Evolutionary conservation across 2,888 invertebrate species (phyloP).

Genomic region (Lamellibrachia satsuma): DNA sequence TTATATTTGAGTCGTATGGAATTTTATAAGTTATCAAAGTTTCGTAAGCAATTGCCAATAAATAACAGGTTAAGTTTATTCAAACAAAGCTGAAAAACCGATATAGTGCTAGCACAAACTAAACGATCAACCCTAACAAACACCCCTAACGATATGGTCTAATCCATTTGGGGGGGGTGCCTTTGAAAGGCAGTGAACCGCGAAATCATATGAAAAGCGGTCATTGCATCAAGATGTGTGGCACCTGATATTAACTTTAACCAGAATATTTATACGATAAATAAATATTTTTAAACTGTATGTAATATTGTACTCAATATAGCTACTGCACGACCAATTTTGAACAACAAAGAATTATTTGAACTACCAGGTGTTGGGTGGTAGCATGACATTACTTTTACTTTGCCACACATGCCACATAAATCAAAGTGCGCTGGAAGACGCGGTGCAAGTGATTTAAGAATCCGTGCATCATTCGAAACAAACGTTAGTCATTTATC

Average conservation of each 20-base stretch:
- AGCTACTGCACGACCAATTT: neutral
- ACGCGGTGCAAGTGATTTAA: slow-evolving; percentile 3
- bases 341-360: slow-evolving; percentile 12
- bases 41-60: neutral
- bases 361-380: slow-evolving; percentile 3
- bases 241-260: neutral
- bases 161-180: neutral
- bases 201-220: neutral
- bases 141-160: neutral
- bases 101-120: neutral
- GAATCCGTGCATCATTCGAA: slow-evolving; percentile 12
- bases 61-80: neutral
- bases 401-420: neutral
- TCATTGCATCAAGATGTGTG: neutral
- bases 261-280: neutral
- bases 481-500: neutral
- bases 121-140: neutral
- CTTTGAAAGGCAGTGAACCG: neutral
- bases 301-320: neutral
- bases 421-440: slow-evolving; percentile 12
- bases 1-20: neutral
- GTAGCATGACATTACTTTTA: neutral
- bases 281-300: neutral
- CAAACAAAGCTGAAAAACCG: neutral
- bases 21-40: neutral